Percentiles rank a stretch among this genome's conserved stretches.
Conservation (phyloP, 2,888 invertebrate species). For the Cartodere bifasciata region DNA sequence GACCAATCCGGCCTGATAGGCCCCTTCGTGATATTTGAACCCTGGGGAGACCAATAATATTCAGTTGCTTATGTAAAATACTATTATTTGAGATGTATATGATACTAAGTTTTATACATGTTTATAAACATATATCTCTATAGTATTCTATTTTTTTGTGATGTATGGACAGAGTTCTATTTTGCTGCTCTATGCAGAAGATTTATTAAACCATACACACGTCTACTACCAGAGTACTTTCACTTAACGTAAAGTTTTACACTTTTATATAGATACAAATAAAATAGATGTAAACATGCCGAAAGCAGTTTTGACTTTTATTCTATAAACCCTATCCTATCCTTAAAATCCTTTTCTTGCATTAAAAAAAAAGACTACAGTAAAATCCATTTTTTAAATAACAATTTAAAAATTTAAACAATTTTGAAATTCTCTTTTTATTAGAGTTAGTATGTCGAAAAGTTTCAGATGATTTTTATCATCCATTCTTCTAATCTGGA, state of each 20-base stretch:
- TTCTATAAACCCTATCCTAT: neutral
- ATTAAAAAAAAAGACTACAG: too few species aligned
- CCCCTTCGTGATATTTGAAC: constrained; percentile 30
- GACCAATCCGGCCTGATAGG: constrained; percentile 30
- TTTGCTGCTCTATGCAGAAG: constrained; percentile 19
- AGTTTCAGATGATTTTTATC: too few species aligned
- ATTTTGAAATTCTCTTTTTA: too few species aligned
- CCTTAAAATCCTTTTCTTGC: too few species aligned
- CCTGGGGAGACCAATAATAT: constrained; percentile 31
- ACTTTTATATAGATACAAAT: constrained; percentile 36
- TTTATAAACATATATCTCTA: constrained; percentile 32
- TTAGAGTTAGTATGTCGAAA: too few species aligned
- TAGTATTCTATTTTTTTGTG: constrained; percentile 34
- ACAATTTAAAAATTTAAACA: too few species aligned
- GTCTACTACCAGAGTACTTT: constrained; percentile 35
- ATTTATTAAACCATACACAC: constrained; percentile 28
- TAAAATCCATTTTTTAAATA: too few species aligned
- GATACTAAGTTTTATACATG: constrained; percentile 34
- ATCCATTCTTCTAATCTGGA: too few species aligned
- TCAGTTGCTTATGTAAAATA: constrained; percentile 30
- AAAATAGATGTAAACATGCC: constrained; percentile 37
- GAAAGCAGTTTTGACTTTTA: constrained; percentile 21
- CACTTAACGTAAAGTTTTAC: constrained; percentile 35
- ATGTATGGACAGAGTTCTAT: constrained; percentile 28
- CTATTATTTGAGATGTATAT: constrained; percentile 31